Percentiles rank a stretch among this genome's conserved stretches.
These are phyloP conservation scores for Ammospiza caudacuta DNA, from an alignment of 2,113 vertebrate species.

Conservation along the genomic window DNA sequence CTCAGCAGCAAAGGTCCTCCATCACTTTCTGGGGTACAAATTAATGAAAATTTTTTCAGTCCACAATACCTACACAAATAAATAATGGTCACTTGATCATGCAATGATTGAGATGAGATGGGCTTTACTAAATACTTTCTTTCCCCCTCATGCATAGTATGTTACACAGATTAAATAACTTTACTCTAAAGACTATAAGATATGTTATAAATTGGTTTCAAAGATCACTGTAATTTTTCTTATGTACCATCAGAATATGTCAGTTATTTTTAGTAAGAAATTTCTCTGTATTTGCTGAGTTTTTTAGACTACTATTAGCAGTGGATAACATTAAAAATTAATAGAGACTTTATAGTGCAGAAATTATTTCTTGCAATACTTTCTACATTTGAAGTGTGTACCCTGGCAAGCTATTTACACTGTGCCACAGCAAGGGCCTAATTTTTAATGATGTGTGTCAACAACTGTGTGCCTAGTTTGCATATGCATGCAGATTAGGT, in stretches of 20 bases:
- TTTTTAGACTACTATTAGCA: background rate
- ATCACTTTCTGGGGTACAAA: background rate
- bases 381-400: constrained; percentile 47
- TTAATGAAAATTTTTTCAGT: background rate
- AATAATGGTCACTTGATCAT: background rate
- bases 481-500: constrained; percentile 67
- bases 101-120: background rate
- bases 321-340: constrained; percentile 4
- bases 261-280: background rate
- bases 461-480: constrained; percentile 65
- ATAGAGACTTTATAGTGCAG: background rate
- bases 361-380: constrained; percentile 16
- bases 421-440: constrained; percentile 68
- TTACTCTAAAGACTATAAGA: background rate
- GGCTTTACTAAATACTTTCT: background rate
- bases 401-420: constrained; percentile 65
- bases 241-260: background rate
- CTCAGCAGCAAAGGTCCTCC: background rate
- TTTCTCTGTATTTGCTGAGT: background rate
- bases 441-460: constrained; percentile 71
- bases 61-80: background rate
- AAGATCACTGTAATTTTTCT: background rate
- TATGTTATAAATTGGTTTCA: background rate
- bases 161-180: background rate
- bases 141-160: background rate